These are phyloP conservation scores for Taeniopygia guttata DNA, from an alignment of 2,797 vertebrate genomes.

Conservation along the genomic window DNA sequence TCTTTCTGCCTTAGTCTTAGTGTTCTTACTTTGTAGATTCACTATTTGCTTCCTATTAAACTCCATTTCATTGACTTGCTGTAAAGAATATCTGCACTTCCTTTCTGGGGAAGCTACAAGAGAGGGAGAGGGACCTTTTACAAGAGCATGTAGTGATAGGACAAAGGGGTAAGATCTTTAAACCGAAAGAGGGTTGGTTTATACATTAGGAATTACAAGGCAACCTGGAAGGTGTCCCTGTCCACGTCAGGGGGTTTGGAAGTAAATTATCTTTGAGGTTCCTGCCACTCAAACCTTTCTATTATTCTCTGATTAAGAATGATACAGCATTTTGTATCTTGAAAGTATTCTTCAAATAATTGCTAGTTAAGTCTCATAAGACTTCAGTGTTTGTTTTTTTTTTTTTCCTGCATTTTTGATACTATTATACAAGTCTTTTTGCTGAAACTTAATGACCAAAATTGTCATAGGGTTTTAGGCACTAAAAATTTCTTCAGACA, in stretches of 20 bases:
- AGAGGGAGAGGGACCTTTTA: not conserved
- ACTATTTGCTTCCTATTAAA: not conserved
- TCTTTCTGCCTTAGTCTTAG: not conserved
- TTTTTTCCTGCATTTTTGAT: not conserved
- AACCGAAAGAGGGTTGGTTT: not conserved
- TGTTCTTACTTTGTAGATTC: not conserved
- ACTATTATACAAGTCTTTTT: not conserved
- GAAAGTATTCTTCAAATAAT: not conserved
- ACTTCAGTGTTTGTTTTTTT: not conserved
- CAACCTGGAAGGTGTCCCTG: not conserved
- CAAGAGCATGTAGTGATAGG: not conserved
- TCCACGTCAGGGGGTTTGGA: not conserved
- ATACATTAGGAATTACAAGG: not conserved
- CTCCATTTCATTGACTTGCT: not conserved
- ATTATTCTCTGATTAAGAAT: not conserved
- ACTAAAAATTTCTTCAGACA: not conserved
- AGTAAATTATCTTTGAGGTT: not conserved
- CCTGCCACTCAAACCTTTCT: not conserved
- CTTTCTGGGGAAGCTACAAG: not conserved
- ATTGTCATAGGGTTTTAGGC: not conserved
- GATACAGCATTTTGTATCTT: not conserved
- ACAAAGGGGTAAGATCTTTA: not conserved
- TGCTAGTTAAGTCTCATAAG: not conserved
- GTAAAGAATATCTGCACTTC: not conserved
- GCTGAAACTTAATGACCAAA: not conserved